phyloP scores from a whole-genome alignment of 2,797 vertebrate species.

The Aplochiton taeniatus region DNA sequence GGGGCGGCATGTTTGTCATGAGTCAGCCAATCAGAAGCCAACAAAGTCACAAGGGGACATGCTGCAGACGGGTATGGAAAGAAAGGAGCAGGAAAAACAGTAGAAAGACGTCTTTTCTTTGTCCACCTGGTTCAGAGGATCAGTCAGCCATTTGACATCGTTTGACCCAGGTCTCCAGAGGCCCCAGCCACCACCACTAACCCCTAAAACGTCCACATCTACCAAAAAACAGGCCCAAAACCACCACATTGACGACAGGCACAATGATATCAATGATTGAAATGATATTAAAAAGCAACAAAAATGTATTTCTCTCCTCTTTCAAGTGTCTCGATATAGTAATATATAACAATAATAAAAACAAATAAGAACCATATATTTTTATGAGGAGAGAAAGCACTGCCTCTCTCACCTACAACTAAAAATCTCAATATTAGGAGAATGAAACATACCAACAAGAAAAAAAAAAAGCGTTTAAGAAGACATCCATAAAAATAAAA shows the following conservation, averaged over 20 bases:
- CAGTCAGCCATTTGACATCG: slow-evolving; percentile 70
- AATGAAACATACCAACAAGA: slow-evolving; percentile 43
- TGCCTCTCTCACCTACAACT: slow-evolving; percentile 56
- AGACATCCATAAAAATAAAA: slow-evolving; percentile 67
- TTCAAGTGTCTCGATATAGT: slow-evolving; percentile 75
- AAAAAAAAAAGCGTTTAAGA: slow-evolving; percentile 33
- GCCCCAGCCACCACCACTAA: slow-evolving; percentile 53
- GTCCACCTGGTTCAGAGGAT: slow-evolving; percentile 62
- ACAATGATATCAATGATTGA: slow-evolving; percentile 62
- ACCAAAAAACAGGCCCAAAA: slow-evolving; percentile 65
- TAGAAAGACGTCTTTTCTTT: slow-evolving; percentile 48
- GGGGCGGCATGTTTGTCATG: slow-evolving; percentile 39
- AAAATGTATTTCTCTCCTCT: slow-evolving; percentile 73
- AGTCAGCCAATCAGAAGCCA: slow-evolving; percentile 40
- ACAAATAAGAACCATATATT: slow-evolving; percentile 67
- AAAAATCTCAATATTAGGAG: slow-evolving; percentile 66
- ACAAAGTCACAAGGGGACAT: slow-evolving; percentile 31
- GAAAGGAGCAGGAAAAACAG: slow-evolving; percentile 13
- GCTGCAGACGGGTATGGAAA: slow-evolving; percentile 41
- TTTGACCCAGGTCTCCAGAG: slow-evolving; percentile 57
- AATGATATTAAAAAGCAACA: slow-evolving; percentile 71
- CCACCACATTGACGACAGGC: slow-evolving; percentile 62
- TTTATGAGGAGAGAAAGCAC: slow-evolving; percentile 53
- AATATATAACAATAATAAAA: slow-evolving; percentile 44
- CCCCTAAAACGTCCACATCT: slow-evolving; percentile 57